Conservation (phyloP, 1,140 invertebrate species). For the Aphidius ervi region DNA sequence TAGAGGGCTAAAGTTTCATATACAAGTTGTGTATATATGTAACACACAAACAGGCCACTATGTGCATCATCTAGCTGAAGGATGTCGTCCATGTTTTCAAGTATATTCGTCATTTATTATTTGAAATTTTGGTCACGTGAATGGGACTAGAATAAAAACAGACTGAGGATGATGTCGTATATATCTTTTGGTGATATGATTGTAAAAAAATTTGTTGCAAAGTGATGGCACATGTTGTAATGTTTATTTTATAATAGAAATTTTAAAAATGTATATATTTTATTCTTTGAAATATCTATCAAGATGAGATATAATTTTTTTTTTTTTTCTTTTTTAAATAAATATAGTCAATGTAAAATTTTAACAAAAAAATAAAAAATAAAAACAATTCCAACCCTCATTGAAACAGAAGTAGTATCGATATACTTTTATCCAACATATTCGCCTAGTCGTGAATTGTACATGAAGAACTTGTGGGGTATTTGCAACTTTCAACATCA, state of each 20-base stretch:
- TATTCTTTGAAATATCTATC: no score
- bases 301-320: no score
- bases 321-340: no score
- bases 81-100: not conserved
- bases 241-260: no score
- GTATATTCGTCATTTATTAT: conserved; percentile 15
- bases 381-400: no score
- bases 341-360: no score
- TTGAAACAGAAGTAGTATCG: not conserved
- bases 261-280: no score
- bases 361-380: no score
- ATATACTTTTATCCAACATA: not conserved
- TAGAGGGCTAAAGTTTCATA: no score
- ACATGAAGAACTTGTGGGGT: no score
- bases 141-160: conserved; percentile 14
- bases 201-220: not conserved
- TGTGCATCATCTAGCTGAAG: conserved; percentile 9
- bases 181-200: conserved; percentile 19
- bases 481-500: not conserved
- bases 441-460: conserved; percentile 4
- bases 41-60: conserved; percentile 19
- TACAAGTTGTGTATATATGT: not conserved
- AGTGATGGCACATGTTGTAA: no score
- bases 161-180: conserved; percentile 29
- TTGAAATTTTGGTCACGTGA: conserved; percentile 36